Conservation (phyloP, 2,888 invertebrate species). For the Corbicula japonica region DNA sequence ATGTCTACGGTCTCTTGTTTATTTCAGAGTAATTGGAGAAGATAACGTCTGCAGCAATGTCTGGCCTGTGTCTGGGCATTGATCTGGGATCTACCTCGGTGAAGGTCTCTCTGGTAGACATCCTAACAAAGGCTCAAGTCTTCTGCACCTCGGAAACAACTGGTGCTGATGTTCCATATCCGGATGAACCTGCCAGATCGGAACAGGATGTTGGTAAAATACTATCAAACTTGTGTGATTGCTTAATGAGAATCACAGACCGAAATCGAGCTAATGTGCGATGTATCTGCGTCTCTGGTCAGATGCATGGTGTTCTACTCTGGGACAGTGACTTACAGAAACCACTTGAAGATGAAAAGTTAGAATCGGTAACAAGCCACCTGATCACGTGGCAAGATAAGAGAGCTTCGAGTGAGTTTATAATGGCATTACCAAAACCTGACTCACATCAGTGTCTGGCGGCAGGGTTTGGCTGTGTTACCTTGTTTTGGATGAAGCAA, state of each 20-base stretch:
- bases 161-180: slow-evolving; percentile 90
- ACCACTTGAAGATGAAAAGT: slow-evolving; percentile 4
- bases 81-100: slow-evolving; percentile 96
- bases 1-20: no score
- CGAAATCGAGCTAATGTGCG: slow-evolving; percentile 86
- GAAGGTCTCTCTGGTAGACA: slow-evolving; percentile 92
- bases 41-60: not conserved
- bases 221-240: slow-evolving; percentile 92
- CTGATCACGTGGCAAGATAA: slow-evolving; percentile 96
- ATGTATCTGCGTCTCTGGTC: slow-evolving; percentile 86
- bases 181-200: slow-evolving; percentile 90
- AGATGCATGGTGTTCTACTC: slow-evolving; percentile 95
- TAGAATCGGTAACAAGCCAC: slow-evolving; percentile 42
- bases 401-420: slow-evolving; percentile 92
- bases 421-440: slow-evolving; percentile 91
- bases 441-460: slow-evolving; percentile 92
- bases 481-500: slow-evolving; percentile 92
- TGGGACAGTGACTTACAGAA: slow-evolving; percentile 88
- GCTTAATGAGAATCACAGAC: slow-evolving; percentile 92
- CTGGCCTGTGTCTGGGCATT: slow-evolving; percentile 89
- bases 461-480: slow-evolving; percentile 93
- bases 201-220: slow-evolving; percentile 95
- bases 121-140: slow-evolving; percentile 89
- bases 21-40: no score
- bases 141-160: slow-evolving; percentile 89